A percentile compares a stretch with the other conserved stretches of the same genome.
phyloP scores from a whole-genome alignment of 2,888 invertebrate species.

The Gastrophysa polygoni region DNA sequence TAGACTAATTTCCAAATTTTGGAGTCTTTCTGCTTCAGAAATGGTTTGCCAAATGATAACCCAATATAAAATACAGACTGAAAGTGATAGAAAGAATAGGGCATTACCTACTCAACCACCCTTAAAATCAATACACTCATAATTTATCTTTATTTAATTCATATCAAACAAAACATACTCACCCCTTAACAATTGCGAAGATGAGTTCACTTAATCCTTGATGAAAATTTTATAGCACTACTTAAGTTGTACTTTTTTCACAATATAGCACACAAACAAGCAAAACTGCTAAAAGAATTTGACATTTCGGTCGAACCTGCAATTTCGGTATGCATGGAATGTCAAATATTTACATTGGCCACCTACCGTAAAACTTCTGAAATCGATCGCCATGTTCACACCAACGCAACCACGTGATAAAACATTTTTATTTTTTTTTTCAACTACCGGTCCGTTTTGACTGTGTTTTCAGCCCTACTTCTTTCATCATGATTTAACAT shows the following conservation, averaged over 20 bases:
- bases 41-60: neutral
- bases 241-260: slow-evolving; percentile 42
- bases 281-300: slow-evolving; percentile 63
- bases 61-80: neutral
- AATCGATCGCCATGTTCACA: slow-evolving; percentile 41
- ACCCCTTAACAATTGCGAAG: slow-evolving; percentile 26
- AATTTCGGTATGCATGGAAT: slow-evolving; percentile 69
- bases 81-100: slow-evolving; percentile 6
- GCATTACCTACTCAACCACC: slow-evolving; percentile 25
- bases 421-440: neutral
- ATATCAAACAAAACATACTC: slow-evolving; percentile 19
- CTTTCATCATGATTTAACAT: neutral
- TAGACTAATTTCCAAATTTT: no score
- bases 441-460: neutral
- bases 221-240: neutral
- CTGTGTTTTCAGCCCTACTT: neutral
- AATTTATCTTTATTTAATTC: slow-evolving; percentile 38
- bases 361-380: slow-evolving; percentile 64
- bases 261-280: slow-evolving; percentile 55
- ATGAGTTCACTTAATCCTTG: neutral
- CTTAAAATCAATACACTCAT: slow-evolving; percentile 46
- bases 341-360: slow-evolving; percentile 71
- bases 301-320: slow-evolving; percentile 76
- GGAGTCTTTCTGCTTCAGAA: neutral
- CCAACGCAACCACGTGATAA: neutral